Conservation (phyloP, 2,113 vertebrate genomes). For the Dinomys branickii region DNA sequence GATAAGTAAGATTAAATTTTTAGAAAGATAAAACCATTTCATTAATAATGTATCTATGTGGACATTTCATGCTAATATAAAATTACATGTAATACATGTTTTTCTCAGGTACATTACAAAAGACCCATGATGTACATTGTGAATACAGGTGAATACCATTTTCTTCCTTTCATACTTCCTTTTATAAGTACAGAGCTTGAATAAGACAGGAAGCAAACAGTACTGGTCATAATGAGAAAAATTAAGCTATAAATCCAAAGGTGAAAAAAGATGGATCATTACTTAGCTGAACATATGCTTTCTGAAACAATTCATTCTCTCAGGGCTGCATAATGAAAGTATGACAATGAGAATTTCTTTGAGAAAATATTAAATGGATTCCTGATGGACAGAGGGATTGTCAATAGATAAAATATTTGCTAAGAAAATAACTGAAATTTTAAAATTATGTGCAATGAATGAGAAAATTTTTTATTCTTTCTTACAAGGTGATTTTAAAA, state of each 20-base stretch:
- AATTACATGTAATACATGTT: background rate
- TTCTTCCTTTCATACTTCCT: background rate
- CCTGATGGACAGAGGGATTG: background rate
- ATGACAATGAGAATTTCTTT: background rate
- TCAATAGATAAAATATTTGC: background rate
- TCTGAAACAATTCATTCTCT: background rate
- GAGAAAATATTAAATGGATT: background rate
- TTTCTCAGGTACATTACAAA: background rate
- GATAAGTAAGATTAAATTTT: background rate
- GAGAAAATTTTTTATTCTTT: slow-evolving; percentile 5
- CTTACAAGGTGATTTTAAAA: background rate
- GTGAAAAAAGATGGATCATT: background rate
- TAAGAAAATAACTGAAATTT: background rate
- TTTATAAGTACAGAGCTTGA: background rate
- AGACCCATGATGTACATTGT: background rate
- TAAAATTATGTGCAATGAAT: background rate
- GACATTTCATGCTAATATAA: background rate
- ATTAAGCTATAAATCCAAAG: background rate
- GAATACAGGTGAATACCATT: background rate
- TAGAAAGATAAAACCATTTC: background rate
- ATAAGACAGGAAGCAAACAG: background rate
- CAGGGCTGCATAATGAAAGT: background rate
- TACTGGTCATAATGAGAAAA: background rate
- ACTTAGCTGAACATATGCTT: background rate
- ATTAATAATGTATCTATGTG: background rate